Base-by-base conservation (phyloP, 2,797 vertebrate genomes). In the Merluccius polli region DNA sequence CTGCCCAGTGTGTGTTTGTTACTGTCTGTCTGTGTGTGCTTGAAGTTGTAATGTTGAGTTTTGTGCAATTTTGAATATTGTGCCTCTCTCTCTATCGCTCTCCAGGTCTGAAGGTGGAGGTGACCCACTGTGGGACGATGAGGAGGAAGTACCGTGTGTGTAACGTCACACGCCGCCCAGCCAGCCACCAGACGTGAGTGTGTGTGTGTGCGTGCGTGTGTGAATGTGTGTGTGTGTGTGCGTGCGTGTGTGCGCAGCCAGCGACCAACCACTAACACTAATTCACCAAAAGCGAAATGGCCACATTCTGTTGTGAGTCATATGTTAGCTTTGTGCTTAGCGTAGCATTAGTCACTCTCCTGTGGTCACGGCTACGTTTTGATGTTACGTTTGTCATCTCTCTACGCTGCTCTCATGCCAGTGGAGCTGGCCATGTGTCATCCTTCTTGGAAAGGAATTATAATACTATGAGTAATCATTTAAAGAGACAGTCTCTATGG, bases 101-200 rank as follows among this genome's bases (percentile, higher is more conserved):
- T 71, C 88, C 91, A 99, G 98, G 98, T 94, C 95, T 99, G 77
- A 99, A 99, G 93, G 98, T 99, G 92, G 98, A 99, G 93, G 98
- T 99, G 94, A 99, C 98, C 82, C 98, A 99, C 92, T 99, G 98
- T 94, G 98, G 98, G 92, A 97, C 97, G 84, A 99, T 99, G 98
- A 95, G 98, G 74, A 95, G 98, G 93, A 99, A 99, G 90, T 99
- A 99, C 88, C 95, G 98, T 1, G 98, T 99, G 82, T 99, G 98
- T 87, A 99, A 99, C 6, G 98, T 99, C 78, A 99, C 98, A 13
- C 96, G 98, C 29, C 92, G 98, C 77, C 97, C 98, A 76, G 98
- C 98, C 85, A 99, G 97, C 94, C 98, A 98, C 92, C 98, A 99
- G 93, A 99, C 98, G 97, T 99, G 95, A 98, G 96, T 94, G 90